These are phyloP conservation scores for Pogoniulus pusillus DNA, from an alignment of 2,797 vertebrate species.

Conservation along the genomic window DNA sequence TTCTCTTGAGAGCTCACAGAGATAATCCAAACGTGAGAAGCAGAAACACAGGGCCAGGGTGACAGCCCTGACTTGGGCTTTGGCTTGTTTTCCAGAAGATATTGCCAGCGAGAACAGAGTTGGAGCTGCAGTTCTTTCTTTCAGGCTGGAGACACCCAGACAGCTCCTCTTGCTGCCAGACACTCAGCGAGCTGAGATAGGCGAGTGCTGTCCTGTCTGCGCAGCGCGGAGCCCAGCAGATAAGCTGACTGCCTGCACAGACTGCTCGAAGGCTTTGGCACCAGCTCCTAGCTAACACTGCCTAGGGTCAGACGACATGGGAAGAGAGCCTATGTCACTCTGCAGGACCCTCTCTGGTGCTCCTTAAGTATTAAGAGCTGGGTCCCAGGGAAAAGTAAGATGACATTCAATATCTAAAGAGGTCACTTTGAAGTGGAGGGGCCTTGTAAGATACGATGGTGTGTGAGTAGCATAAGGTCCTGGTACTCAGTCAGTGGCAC, in stretches of 20 bases:
- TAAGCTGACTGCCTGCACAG: not conserved
- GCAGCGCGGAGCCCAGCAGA: not conserved
- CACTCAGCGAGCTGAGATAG: not conserved
- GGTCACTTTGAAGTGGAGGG: not conserved
- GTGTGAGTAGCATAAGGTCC: not conserved
- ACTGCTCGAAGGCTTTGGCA: not conserved
- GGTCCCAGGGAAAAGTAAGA: not conserved
- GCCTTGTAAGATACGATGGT: rapidly evolving
- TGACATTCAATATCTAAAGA: not conserved
- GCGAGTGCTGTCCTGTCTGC: not conserved
- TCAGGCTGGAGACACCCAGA: not conserved
- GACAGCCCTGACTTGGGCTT: constrained; percentile 19
- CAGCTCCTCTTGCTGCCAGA: constrained; percentile 33
- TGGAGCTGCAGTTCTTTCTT: not conserved
- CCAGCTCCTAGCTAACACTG: not conserved
- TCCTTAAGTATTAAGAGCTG: not conserved
- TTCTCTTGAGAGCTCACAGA: constrained; percentile 15
- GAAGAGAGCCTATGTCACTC: not conserved
- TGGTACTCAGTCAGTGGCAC: not conserved
- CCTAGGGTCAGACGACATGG: not conserved
- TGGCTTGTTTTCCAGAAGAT: not conserved
- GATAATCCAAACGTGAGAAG: constrained; percentile 21
- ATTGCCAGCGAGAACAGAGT: not conserved
- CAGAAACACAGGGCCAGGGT: not conserved
- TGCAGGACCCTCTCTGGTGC: not conserved